Conservation (phyloP, 2,113 vertebrate genomes). For the Periophthalmodon schlosseri region DNA sequence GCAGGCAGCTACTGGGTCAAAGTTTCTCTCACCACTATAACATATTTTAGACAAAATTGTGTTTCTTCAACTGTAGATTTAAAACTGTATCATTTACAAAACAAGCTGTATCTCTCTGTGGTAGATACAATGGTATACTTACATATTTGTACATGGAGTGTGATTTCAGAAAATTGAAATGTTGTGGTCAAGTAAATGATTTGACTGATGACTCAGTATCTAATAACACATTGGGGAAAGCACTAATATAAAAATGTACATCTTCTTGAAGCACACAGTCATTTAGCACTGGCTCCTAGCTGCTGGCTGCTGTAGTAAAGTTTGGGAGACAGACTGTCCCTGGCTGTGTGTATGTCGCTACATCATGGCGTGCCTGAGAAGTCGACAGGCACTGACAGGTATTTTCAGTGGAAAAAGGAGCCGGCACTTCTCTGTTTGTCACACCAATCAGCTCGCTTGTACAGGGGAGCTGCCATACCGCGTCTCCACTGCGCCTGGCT, state of each 20-base stretch:
- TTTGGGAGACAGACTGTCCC: slow-evolving; percentile 46
- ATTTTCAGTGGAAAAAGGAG: slow-evolving; percentile 62
- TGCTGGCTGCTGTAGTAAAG: slow-evolving; percentile 15
- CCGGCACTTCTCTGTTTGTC: slow-evolving; percentile 58
- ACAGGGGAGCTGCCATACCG: slow-evolving; percentile 49
- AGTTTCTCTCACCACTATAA: no score
- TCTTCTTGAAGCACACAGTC: background rate
- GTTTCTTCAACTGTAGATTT: no score
- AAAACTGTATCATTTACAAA: no score
- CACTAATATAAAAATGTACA: background rate
- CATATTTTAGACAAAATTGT: no score
- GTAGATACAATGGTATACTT: no score
- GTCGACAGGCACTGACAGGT: slow-evolving; percentile 64
- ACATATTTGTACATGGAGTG: no score
- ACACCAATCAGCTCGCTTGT: slow-evolving; percentile 59
- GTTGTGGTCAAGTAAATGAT: background rate
- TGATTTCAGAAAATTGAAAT: background rate
- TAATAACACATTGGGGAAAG: background rate
- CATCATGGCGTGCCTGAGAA: slow-evolving; percentile 31
- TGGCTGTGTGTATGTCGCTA: slow-evolving; percentile 27
- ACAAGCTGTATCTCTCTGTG: no score
- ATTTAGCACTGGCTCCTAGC: background rate
- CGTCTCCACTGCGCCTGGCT: slow-evolving; percentile 43
- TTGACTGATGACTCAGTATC: background rate
- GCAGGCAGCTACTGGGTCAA: no score